Conservation (phyloP, 2,888 invertebrate genomes). For the Erebia ligea region DNA sequence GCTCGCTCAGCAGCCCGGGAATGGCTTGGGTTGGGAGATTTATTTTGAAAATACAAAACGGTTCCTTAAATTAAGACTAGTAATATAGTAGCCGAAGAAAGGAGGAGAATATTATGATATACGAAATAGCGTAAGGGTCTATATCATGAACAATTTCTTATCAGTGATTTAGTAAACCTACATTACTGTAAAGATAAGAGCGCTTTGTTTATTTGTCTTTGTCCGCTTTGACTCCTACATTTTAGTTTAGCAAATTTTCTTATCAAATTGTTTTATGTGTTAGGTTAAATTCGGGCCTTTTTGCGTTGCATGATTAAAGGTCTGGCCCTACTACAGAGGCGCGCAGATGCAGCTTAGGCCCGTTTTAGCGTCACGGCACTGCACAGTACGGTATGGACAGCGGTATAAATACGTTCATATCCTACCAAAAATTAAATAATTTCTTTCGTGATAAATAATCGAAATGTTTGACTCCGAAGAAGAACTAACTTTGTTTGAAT, state of each 20-base stretch:
- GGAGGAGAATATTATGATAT: neutral
- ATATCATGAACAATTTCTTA: neutral
- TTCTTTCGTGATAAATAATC: too few species aligned
- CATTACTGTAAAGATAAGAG: neutral
- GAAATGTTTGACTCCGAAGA: too few species aligned
- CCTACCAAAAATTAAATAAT: too few species aligned
- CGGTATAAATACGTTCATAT: too few species aligned
- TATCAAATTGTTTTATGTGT: too few species aligned
- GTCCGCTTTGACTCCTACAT: neutral
- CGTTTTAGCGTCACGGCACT: too few species aligned
- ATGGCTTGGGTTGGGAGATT: conserved; percentile 53
- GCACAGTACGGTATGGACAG: too few species aligned
- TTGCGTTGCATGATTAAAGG: too few species aligned
- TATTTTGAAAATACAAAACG: conserved; percentile 38
- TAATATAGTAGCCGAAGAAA: neutral
- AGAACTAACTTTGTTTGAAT: too few species aligned
- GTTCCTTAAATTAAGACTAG: conserved; percentile 16
- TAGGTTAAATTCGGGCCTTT: too few species aligned
- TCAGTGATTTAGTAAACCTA: neutral
- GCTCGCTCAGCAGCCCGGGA: conserved; percentile 40
- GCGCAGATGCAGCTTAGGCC: too few species aligned
- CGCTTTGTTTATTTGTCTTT: neutral
- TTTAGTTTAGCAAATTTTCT: neutral
- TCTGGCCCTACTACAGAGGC: too few species aligned
- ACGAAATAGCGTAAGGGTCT: neutral